phyloP scores from a whole-genome alignment of 2,888 invertebrate genomes.

The Caenorhabditis sp. region DNA sequence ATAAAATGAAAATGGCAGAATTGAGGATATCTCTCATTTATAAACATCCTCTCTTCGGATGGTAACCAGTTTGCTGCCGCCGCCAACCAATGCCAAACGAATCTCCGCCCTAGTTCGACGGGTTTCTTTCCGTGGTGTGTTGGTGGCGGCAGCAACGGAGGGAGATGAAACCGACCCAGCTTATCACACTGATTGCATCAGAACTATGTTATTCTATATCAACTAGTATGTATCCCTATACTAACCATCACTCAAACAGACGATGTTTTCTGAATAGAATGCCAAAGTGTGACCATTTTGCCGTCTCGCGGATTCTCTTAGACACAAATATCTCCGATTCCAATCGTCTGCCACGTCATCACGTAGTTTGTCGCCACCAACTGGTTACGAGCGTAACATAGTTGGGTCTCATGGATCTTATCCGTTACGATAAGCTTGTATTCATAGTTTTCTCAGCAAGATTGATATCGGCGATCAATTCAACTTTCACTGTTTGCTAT shows the following conservation, averaged over 20 bases:
- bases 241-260: background rate
- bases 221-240: constrained; percentile 6
- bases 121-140: constrained; percentile 21
- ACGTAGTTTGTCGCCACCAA: background rate
- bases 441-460: background rate
- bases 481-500: background rate
- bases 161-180: constrained; percentile 41
- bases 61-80: constrained; percentile 37
- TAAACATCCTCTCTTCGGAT: constrained; percentile 21
- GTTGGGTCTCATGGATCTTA: constrained; percentile 9
- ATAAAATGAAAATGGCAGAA: constrained; percentile 43
- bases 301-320: background rate
- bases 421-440: constrained; percentile 14
- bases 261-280: background rate
- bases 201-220: constrained; percentile 23
- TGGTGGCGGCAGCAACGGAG: constrained; percentile 11
- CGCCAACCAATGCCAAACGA: constrained; percentile 21
- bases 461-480: constrained; percentile 6
- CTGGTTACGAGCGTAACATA: constrained; percentile 12
- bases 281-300: constrained; percentile 18
- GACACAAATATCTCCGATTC: background rate
- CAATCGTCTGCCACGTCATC: constrained; percentile 19
- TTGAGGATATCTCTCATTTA: constrained; percentile 39
- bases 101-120: constrained; percentile 17
- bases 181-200: constrained; percentile 56